phyloP scores from a whole-genome alignment of 2,113 vertebrate genomes.

The Rhinichthys klamathensis region DNA sequence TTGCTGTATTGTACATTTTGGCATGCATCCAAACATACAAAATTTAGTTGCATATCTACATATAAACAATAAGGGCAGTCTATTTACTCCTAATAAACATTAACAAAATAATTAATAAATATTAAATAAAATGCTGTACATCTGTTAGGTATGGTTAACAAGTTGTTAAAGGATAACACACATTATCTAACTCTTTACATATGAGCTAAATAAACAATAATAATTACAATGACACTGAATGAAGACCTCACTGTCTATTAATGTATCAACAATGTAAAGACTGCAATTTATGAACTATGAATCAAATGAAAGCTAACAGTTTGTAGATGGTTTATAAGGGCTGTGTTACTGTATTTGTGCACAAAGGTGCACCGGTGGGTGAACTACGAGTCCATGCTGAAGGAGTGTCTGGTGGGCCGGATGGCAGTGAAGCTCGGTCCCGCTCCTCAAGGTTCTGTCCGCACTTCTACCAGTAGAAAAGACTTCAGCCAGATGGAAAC shows the following conservation, averaged over 20 bases:
- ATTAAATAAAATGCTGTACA: too few relatives aligned
- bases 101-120: too few relatives aligned
- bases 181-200: too few relatives aligned
- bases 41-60: not conserved
- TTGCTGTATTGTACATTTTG: too few relatives aligned
- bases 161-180: too few relatives aligned
- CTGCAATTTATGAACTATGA: not conserved
- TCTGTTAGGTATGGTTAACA: too few relatives aligned
- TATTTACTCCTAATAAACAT: too few relatives aligned
- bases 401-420: conserved; percentile 92
- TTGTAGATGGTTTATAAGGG: not conserved
- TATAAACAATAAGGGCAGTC: not conserved
- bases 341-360: not conserved
- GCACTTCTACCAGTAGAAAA: not conserved
- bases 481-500: not conserved
- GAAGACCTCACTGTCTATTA: too few relatives aligned
- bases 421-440: conserved; percentile 80
- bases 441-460: conserved; percentile 80
- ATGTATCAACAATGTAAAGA: not conserved
- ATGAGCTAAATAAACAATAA: too few relatives aligned
- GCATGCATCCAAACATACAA: too few relatives aligned
- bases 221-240: too few relatives aligned
- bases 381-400: conserved; percentile 98
- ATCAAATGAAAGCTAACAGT: not conserved
- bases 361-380: conserved; percentile 96